These are phyloP conservation scores for Stegodyphus mimosarum DNA, from an alignment of 1,140 invertebrate genomes.

Conservation along the genomic window DNA sequence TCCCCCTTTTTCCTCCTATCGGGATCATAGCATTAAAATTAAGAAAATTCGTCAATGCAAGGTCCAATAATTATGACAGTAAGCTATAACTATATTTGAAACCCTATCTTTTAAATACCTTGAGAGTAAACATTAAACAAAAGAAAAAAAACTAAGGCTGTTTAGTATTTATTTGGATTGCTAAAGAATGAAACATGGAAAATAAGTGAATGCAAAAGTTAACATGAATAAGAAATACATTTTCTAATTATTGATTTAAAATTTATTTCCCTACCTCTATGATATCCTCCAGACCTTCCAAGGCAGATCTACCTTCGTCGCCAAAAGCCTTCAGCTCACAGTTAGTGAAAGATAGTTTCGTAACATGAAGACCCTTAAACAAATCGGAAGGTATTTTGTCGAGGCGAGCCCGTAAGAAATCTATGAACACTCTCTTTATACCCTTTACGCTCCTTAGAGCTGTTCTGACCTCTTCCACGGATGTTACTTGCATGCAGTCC, in stretches of 20 bases:
- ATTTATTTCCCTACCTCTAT: conserved; percentile 17
- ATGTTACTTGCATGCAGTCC: conserved; percentile 27
- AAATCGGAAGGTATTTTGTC: conserved; percentile 35
- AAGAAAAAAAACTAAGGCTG: no score
- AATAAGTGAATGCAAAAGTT: no score
- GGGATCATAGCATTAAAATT: no score
- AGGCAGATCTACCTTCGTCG: conserved; percentile 36
- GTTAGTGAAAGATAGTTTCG: conserved; percentile 50
- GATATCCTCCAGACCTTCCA: conserved; percentile 41
- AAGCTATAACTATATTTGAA: no score
- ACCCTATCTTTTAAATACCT: no score
- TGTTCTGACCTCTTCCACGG: neutral
- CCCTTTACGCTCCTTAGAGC: conserved; percentile 7
- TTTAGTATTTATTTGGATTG: no score
- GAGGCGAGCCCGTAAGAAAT: conserved; percentile 24
- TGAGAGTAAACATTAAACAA: no score
- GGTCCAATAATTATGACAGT: no score
- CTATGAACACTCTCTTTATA: conserved; percentile 23
- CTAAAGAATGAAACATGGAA: no score
- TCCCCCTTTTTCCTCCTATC: no score
- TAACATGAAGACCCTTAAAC: conserved; percentile 35
- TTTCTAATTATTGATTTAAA: neutral
- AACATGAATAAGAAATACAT: no score
- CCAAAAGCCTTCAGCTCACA: conserved; percentile 25
- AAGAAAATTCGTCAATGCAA: no score